Conservation (phyloP, 2,888 invertebrate genomes). For the Flexamia atlantica region DNA sequence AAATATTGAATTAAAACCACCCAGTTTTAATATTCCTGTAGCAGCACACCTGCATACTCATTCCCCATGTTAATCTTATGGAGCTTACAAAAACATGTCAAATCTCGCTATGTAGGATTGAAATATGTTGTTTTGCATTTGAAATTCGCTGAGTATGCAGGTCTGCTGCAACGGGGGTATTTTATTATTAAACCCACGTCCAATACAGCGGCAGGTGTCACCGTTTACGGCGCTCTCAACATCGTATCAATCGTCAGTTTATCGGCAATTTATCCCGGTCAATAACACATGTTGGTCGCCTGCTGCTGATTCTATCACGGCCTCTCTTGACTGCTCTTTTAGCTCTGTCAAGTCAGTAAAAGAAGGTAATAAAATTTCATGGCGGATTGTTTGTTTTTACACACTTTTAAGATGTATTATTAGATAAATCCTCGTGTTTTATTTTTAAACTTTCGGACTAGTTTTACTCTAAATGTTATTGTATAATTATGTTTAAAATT, state of each 20-base stretch:
- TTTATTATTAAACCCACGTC: no score
- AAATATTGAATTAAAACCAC: no score
- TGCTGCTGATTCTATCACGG: background rate
- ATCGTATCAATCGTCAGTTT: slow-evolving; percentile 11
- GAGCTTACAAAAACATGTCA: no score
- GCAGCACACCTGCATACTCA: no score
- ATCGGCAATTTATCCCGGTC: slow-evolving; percentile 15
- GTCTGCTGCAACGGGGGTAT: no score
- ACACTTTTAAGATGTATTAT: background rate
- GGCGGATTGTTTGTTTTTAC: background rate
- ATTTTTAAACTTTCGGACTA: background rate
- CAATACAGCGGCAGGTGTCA: background rate
- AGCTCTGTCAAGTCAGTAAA: background rate
- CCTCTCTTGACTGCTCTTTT: slow-evolving; percentile 9
- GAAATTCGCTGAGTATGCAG: no score
- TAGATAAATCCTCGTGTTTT: background rate
- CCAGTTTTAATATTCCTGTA: no score
- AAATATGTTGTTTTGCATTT: no score
- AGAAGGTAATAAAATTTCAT: background rate
- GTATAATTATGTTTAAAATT: no score
- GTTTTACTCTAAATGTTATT: no score
- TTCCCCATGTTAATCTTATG: no score
- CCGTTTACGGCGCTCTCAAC: background rate
- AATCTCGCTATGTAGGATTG: no score
- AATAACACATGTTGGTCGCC: slow-evolving; percentile 19